These are phyloP conservation scores for Hydrocynus forskahlii DNA, from an alignment of 2,797 vertebrate species.

Conservation along the genomic window DNA sequence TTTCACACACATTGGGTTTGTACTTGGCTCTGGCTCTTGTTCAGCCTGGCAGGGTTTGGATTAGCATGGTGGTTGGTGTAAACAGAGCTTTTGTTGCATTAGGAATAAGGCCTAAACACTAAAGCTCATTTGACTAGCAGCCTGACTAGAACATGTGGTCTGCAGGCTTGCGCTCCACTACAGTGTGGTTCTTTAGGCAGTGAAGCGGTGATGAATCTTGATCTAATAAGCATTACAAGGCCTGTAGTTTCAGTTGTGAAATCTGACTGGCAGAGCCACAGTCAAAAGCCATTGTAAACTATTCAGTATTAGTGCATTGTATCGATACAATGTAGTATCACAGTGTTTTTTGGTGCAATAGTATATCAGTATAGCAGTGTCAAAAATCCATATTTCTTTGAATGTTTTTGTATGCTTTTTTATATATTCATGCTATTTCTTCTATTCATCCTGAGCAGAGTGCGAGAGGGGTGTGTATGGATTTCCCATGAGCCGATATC, in stretches of 20 bases:
- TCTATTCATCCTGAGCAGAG: constrained; percentile 59
- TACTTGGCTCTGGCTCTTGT: constrained; percentile 41
- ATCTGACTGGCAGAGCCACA: neutral
- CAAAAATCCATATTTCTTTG: no score
- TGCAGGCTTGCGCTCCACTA: neutral
- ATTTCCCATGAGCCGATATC: constrained; percentile 81
- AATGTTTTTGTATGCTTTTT: no score
- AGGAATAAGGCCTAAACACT: constrained; percentile 36
- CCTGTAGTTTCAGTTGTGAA: neutral
- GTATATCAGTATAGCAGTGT: no score
- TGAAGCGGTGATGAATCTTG: constrained; percentile 3
- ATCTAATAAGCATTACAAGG: neutral
- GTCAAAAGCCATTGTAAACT: neutral
- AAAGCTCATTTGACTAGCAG: constrained; percentile 19
- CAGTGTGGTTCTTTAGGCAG: neutral
- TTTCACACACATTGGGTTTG: constrained; percentile 15
- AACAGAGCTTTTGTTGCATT: constrained; percentile 49
- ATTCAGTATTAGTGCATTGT: neutral
- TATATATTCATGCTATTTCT: constrained; percentile 23
- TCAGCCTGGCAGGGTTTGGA: constrained; percentile 37
- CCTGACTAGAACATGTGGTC: constrained; percentile 14
- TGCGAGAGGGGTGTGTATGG: constrained; percentile 61
- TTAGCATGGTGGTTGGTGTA: constrained; percentile 46
- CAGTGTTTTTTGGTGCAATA: no score
- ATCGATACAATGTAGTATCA: no score